Base-by-base conservation (phyloP, 2,797 vertebrate genomes). In the Mus caroli region DNA sequence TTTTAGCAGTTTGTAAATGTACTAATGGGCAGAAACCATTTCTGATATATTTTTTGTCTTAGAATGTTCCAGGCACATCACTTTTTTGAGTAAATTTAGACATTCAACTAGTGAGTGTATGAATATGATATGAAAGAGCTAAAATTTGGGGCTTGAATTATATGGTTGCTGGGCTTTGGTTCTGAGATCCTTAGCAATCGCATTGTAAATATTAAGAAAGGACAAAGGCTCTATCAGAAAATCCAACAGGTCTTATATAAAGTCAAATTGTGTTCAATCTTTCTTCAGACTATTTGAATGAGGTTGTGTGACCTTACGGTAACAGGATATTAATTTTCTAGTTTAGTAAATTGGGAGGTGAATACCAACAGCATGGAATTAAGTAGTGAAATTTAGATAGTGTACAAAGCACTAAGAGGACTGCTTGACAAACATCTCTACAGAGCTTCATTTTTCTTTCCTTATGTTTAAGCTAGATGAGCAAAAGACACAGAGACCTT, bases 201-300 rank as follows among this genome's bases (percentile, higher is more conserved):
- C 13, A 31, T 31, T 64, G 40, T 31, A 13, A 71, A 31, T 6
- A 5, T 3, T 43, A 9, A n/a, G 31, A 67, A 28, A 85, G 26
- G 22, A 43, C 60, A 77, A 77, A 20, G 14, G 13, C 0, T 1
- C 31, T n/a, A 60, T 43, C 34, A 15, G 12, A 54, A 46, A 58
- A 40, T 34, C 26, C 2, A 69, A 50, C n/a, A 56, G 37, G 7
- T 1, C 28, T 24, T 9, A 14, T 28, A 6, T 22, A 40, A 73
- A 50, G 8, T 1, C 1, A 14, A 37, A 64, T n/a, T 10, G 34
- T 54, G 20, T 46, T 73, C 17, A 31, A 0, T 1, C 4, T 5
- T 28, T 88, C 34, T 0, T 8, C 0, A 43, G 14, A 17, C 31
- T 86, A 1, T 34, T 19, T 46, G 6, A 15, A 12, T 64, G 82